These are phyloP conservation scores for Acanthis flammea DNA, from an alignment of 2,797 vertebrate species.

Conservation along the genomic window DNA sequence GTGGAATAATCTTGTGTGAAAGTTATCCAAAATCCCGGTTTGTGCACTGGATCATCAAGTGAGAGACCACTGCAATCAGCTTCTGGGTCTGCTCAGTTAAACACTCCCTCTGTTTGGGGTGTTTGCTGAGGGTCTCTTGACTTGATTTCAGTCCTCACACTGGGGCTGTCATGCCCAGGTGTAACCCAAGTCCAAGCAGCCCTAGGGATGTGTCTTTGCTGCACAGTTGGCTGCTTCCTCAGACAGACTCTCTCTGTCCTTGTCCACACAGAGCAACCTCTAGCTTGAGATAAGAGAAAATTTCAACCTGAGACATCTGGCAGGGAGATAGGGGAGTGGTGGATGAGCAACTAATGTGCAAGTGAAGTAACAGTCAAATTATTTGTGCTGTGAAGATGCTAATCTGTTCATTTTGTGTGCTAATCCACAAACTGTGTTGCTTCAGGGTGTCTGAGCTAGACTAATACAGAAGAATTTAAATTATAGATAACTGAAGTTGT, in stretches of 20 bases:
- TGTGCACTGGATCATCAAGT: neutral
- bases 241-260: neutral
- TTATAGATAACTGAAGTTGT: neutral
- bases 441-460: neutral
- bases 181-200: neutral
- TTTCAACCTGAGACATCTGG: neutral
- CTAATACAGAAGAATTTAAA: neutral
- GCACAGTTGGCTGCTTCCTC: neutral
- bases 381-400: neutral
- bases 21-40: neutral
- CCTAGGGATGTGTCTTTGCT: neutral
- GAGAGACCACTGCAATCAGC: neutral
- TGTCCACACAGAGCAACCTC: neutral
- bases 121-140: neutral
- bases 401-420: neutral
- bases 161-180: neutral
- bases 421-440: neutral
- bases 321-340: neutral
- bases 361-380: neutral
- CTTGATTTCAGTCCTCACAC: neutral
- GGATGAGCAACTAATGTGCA: neutral
- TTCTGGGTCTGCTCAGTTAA: neutral
- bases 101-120: fast-evolving
- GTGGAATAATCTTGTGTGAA: neutral
- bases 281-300: neutral